Percentiles rank a stretch among this genome's conserved stretches.
phyloP scores from a whole-genome alignment of 2,797 vertebrate genomes.

The Austrolebias charrua region DNA sequence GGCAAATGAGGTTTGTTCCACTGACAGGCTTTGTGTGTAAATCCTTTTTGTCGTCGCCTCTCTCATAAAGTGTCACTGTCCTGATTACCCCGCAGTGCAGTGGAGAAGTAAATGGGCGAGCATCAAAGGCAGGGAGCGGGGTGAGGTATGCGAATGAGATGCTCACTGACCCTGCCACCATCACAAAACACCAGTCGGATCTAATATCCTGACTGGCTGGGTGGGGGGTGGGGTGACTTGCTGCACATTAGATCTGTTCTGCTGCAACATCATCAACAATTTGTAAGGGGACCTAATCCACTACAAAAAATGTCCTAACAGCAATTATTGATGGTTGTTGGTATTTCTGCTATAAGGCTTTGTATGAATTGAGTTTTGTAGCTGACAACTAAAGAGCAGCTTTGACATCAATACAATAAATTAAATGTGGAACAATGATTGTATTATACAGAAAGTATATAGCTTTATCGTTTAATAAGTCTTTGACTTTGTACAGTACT shows the following conservation, averaged over 20 bases:
- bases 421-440: too few relatives aligned
- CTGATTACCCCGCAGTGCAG: conserved; percentile 80
- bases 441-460: too few relatives aligned
- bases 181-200: conserved; percentile 80
- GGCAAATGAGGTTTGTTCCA: conserved; percentile 69
- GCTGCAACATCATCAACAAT: conserved; percentile 42
- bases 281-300: conserved; percentile 28
- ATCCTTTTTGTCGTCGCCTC: conserved; percentile 72
- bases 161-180: conserved; percentile 80
- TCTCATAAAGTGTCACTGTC: conserved; percentile 77
- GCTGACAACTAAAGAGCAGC: too few relatives aligned
- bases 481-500: too few relatives aligned
- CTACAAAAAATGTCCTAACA: conserved; percentile 19
- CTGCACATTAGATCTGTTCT: conserved; percentile 56
- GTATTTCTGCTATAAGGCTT: conserved; percentile 2
- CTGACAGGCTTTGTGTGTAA: conserved; percentile 70
- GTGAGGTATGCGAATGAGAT: conserved; percentile 66
- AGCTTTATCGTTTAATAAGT: too few relatives aligned
- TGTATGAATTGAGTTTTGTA: background rate
- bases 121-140: conserved; percentile 46
- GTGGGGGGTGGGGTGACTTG: conserved; percentile 53
- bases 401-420: too few relatives aligned
- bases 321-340: conserved; percentile 6
- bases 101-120: conserved; percentile 65
- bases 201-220: conserved; percentile 76